Conservation (phyloP, 2,797 vertebrate species). For the Hyperoplus immaculatus region DNA sequence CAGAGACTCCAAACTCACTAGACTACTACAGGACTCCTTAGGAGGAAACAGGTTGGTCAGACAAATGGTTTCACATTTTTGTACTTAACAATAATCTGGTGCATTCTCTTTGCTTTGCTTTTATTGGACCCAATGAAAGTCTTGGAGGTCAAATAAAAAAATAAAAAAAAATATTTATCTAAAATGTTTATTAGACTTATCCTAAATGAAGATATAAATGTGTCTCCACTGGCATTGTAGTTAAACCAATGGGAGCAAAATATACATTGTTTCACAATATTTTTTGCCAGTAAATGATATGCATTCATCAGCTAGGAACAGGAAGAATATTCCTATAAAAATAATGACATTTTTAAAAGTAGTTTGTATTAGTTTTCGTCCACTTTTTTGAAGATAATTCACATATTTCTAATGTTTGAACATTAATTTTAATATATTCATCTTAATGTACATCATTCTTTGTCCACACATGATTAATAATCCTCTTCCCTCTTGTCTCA, state of each 20-base stretch:
- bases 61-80: background rate
- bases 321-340: background rate
- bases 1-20: slow-evolving; percentile 95
- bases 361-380: background rate
- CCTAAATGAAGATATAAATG: background rate
- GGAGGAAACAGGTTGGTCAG: slow-evolving; percentile 93
- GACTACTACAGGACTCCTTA: slow-evolving; percentile 94
- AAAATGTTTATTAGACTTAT: background rate
- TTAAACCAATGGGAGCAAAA: no score
- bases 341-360: background rate
- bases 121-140: no score
- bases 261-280: background rate
- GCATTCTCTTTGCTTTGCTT: background rate
- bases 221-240: background rate
- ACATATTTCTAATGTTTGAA: background rate
- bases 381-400: background rate
- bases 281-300: background rate
- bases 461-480: background rate
- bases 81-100: no score
- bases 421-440: background rate
- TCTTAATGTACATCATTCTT: background rate
- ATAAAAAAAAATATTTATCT: no score
- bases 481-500: slow-evolving; percentile 56
- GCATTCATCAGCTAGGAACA: background rate
- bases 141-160: no score